phyloP scores from a whole-genome alignment of 2,888 invertebrate species.

The Microctonus hyperodae region DNA sequence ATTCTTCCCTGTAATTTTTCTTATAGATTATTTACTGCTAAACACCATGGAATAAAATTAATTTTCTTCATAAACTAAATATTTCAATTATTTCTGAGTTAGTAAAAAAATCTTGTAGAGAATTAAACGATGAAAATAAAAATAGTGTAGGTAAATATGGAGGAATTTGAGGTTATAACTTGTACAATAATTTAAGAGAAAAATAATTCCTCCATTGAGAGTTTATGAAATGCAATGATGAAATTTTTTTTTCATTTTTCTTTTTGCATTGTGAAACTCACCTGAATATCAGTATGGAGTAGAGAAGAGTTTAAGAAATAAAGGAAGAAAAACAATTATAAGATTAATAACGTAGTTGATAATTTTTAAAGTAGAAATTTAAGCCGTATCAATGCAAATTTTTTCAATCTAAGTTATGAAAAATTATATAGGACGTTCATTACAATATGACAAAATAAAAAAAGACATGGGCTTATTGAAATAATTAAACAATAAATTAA shows the following conservation, averaged over 20 bases:
- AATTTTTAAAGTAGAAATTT: neutral
- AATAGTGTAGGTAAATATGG: neutral
- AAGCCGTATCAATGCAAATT: conserved; percentile 16
- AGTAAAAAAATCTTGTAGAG: neutral
- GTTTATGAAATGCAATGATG: neutral
- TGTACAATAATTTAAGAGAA: neutral
- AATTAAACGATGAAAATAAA: neutral
- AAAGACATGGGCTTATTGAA: neutral
- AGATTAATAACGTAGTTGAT: neutral
- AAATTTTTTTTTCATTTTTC: neutral
- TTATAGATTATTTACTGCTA: too few species aligned
- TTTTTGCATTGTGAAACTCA: neutral
- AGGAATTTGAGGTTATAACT: neutral
- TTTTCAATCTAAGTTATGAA: neutral
- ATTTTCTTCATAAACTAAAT: neutral
- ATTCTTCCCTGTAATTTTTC: too few species aligned
- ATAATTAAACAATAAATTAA: neutral
- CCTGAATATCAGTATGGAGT: neutral
- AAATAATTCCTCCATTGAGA: too few species aligned
- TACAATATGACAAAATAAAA: neutral
- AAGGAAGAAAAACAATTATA: neutral
- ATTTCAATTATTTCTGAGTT: neutral
- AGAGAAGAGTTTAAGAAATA: too few species aligned
- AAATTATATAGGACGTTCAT: neutral
- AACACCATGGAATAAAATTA: neutral